These are phyloP conservation scores for Ochropleura plecta DNA, from an alignment of 2,888 invertebrate species.

Conservation along the genomic window DNA sequence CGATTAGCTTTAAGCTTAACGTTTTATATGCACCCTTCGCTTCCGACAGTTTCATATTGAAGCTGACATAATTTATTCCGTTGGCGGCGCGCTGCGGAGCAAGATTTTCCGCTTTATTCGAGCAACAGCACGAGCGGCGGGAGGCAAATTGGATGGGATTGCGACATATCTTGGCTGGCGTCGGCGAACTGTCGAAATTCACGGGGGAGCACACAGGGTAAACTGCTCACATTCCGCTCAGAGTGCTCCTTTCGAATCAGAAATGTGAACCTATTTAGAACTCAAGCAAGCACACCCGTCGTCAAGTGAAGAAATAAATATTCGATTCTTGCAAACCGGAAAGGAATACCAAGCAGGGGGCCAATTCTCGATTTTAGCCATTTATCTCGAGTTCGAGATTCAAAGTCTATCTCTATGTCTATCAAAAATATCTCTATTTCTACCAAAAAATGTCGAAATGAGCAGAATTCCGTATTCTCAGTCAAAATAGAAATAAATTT, in stretches of 20 bases:
- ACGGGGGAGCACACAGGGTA: constrained; percentile 82
- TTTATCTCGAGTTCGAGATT: no score
- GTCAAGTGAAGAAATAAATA: constrained; percentile 61
- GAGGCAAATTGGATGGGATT: constrained; percentile 89
- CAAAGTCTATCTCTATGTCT: no score
- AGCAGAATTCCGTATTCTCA: no score
- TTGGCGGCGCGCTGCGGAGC: constrained; percentile 74
- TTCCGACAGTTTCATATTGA: constrained; percentile 77
- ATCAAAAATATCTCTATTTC: no score
- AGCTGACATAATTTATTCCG: constrained; percentile 85
- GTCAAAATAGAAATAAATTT: no score
- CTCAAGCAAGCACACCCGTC: constrained; percentile 68
- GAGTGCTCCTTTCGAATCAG: constrained; percentile 78
- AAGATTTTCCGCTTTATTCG: constrained; percentile 88
- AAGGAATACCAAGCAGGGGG: constrained; percentile 50
- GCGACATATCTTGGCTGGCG: constrained; percentile 87
- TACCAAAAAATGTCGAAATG: no score
- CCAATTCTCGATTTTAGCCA: no score
- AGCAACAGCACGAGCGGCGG: constrained; percentile 84
- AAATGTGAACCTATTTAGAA: constrained; percentile 80
- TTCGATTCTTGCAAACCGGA: constrained; percentile 55
- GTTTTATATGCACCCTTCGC: constrained; percentile 67
- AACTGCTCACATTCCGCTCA: constrained; percentile 83
- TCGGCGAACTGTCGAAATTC: constrained; percentile 85
- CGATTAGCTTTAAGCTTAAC: constrained; percentile 54